Conservation (phyloP, 2,888 invertebrate species). For the Tuberolachnus salignus region DNA sequence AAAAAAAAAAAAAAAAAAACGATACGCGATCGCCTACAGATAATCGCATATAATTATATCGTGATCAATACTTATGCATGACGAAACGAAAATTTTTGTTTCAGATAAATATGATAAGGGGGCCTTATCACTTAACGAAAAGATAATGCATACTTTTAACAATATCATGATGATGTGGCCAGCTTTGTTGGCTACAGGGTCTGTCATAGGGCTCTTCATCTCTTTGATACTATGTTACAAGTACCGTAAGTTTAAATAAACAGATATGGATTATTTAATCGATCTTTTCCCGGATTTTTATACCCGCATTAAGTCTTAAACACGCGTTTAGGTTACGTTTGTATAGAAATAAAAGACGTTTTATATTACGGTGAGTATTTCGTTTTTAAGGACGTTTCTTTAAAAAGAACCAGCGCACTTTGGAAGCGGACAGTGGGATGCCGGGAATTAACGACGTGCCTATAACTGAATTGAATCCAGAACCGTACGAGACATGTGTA, state of each 20-base stretch:
- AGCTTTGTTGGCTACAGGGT: slow-evolving; percentile 2
- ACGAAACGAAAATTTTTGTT: not conserved
- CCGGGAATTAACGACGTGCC: slow-evolving; percentile 29
- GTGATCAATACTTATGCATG: too few species aligned
- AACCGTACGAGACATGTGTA: slow-evolving; percentile 41
- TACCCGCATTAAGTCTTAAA: too few species aligned
- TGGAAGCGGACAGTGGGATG: slow-evolving; percentile 40
- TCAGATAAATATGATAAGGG: slow-evolving; percentile 27
- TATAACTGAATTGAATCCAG: slow-evolving; percentile 3
- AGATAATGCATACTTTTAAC: slow-evolving; percentile 43
- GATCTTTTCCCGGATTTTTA: too few species aligned
- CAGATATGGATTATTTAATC: too few species aligned
- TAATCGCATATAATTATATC: not conserved
- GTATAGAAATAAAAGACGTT: too few species aligned
- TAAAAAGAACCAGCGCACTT: slow-evolving; percentile 44
- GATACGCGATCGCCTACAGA: too few species aligned
- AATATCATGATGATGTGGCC: slow-evolving; percentile 45
- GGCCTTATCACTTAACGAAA: slow-evolving; percentile 41
- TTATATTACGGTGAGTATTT: not conserved
- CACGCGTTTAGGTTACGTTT: not conserved
- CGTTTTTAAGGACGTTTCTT: slow-evolving; percentile 25
- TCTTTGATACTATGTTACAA: slow-evolving; percentile 36
- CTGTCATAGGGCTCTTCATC: not conserved
- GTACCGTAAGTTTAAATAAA: slow-evolving; percentile 32
- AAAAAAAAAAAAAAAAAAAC: too few species aligned